Conservation (phyloP, 2,888 invertebrate genomes). For the Bugula neritina region DNA sequence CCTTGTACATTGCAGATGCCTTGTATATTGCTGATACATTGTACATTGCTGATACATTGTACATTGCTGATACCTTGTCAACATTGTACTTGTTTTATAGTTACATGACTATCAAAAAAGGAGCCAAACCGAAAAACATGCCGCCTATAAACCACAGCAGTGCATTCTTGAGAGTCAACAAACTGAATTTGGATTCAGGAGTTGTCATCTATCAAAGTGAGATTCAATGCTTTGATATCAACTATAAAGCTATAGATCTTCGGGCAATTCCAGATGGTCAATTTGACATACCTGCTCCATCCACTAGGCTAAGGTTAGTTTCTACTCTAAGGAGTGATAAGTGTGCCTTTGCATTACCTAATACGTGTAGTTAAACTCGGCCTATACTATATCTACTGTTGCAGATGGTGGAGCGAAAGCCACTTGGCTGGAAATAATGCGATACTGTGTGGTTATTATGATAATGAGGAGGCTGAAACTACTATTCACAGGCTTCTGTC, state of each 20-base stretch:
- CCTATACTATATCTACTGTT: not conserved
- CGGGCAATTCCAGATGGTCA: not conserved
- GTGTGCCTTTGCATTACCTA: too few species aligned
- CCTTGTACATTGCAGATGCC: too few species aligned
- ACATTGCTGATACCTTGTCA: too few species aligned
- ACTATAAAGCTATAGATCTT: conserved; percentile 14
- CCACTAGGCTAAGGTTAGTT: conserved; percentile 1
- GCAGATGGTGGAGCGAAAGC: conserved; percentile 17
- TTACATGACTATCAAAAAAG: conserved; percentile 23
- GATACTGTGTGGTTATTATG: conserved; percentile 9
- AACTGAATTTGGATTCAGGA: conserved; percentile 6
- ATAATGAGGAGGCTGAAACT: not conserved
- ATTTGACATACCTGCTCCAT: conserved; percentile 15
- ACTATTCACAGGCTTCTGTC: not conserved
- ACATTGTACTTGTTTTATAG: not conserved
- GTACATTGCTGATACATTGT: too few species aligned
- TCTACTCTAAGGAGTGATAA: not conserved
- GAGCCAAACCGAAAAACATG: not conserved
- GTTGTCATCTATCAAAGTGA: conserved; percentile 22
- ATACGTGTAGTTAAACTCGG: not conserved
- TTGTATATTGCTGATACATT: too few species aligned
- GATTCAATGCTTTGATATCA: conserved; percentile 13
- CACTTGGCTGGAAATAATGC: conserved; percentile 11
- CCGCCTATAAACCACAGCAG: not conserved
- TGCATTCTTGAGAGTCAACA: conserved; percentile 18